Evolutionary conservation across 1,140 invertebrate species (phyloP), one percentile per base, ranked within the genome.

Genomic region (Lordiphosa stackelbergi): DNA sequence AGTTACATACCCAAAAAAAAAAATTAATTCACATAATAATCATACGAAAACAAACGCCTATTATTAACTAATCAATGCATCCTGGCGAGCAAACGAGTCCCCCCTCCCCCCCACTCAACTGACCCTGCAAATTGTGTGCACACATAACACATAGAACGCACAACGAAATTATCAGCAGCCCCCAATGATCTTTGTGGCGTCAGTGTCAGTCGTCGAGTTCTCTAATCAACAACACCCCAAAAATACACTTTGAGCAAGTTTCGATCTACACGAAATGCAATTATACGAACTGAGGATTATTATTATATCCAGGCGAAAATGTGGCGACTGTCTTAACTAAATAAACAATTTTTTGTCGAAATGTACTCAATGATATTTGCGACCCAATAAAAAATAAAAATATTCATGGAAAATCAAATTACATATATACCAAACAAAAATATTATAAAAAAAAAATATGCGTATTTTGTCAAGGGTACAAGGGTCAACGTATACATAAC

Each of bases 311-410:
- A 79, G 69, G 69, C 57, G 31, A 58, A 53, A 53, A 24, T 51
- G 38, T 53, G 22, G 13, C 38, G 43, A 69, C 60, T 66, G 64
- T 79, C 69, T 73, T 46, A 68, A 43, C 34, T 36, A 51, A 37
- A 34, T 51, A 51, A 56, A 58, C 16, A 66, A 81, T 64, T 66
- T 72, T 53, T 69, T 81, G 65, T 73, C 78, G 66, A 71, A 71
- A 79, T 79, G 74, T 79, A 79, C 66, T 79, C 74, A 79, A 57
- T 81, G 77, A 79, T 81, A 79, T 79, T 66, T 79, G 75, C 75
- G 75, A 79, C 73, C 69, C 51, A 79, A 81, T 79, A 81, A 79
- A 79, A 66, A 79, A 81, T 79, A 81, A 79, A 79, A 66, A 54
- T 75, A 81, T 79, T 63, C 70, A 81, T 56, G 70, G 61, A 81